phyloP scores from a whole-genome alignment of 2,888 invertebrate genomes.

The Thyatira batis region DNA sequence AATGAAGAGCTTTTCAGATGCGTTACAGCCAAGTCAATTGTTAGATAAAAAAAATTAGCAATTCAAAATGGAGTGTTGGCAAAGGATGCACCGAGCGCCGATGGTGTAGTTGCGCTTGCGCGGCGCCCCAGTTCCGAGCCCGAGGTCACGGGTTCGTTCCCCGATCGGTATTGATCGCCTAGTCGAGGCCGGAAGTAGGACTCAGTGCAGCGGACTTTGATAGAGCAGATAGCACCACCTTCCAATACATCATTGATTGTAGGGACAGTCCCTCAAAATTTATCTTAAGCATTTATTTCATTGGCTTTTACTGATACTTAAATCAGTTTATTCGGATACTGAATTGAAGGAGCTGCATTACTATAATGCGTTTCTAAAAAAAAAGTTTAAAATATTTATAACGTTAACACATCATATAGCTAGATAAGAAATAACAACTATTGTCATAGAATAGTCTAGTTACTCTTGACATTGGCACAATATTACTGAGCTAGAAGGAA shows the following conservation, averaged over 20 bases:
- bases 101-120: conserved; percentile 66
- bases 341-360: background rate
- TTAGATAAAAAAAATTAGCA: conserved; percentile 51
- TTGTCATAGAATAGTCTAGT: conserved; percentile 41
- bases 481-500: conserved; percentile 61
- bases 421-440: background rate
- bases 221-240: conserved; percentile 55
- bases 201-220: conserved; percentile 67
- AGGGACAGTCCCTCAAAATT: background rate
- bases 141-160: conserved; percentile 81
- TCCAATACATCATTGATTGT: background rate
- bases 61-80: conserved; percentile 58
- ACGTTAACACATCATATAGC: background rate
- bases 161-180: conserved; percentile 76
- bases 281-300: background rate
- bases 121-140: conserved; percentile 70
- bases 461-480: conserved; percentile 74
- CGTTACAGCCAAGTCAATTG: background rate
- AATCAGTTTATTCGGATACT: no score
- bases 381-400: background rate
- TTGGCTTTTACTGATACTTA: conserved; percentile 1
- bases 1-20: background rate
- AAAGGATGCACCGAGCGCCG: conserved; percentile 62
- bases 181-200: conserved; percentile 70
- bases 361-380: background rate